A percentile compares a stretch with the other conserved stretches of the same genome.
Conservation (phyloP, 2,888 invertebrate species). For the Callinectes sapidus region DNA sequence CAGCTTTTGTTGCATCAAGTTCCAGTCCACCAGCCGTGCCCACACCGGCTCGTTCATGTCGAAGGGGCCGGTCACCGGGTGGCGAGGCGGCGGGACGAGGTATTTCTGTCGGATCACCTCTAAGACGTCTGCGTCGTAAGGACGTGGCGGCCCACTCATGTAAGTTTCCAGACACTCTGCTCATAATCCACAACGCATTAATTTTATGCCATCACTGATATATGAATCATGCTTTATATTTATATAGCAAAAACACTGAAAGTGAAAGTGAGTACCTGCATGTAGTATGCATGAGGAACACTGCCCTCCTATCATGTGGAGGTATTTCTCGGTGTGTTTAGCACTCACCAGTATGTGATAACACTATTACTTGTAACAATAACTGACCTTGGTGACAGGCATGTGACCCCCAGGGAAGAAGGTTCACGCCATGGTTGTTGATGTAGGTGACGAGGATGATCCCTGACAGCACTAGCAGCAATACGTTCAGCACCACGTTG, state of each 20-base stretch:
- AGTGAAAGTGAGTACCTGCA: background rate
- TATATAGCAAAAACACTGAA: background rate
- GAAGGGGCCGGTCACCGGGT: constrained; percentile 45
- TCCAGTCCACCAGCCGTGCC: constrained; percentile 68
- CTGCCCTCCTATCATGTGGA: background rate
- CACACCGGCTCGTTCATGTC: constrained; percentile 64
- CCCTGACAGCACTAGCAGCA: background rate
- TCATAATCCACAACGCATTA: background rate
- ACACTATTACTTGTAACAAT: background rate
- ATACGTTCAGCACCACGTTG: constrained; percentile 42
- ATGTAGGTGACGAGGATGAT: constrained; percentile 41
- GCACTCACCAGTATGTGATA: background rate
- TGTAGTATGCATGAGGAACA: too few species aligned
- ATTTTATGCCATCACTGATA: background rate
- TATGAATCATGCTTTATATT: background rate
- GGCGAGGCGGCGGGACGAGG: constrained; percentile 53
- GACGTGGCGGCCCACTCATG: constrained; percentile 41
- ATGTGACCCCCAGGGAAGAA: background rate
- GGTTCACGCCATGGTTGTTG: background rate
- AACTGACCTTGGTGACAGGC: constrained; percentile 34
- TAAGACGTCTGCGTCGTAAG: constrained; percentile 22
- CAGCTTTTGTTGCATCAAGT: constrained; percentile 58
- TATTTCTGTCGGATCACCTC: constrained; percentile 45
- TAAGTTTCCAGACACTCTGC: constrained; percentile 54
- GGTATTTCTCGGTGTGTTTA: background rate